Evolutionary conservation across 2,797 vertebrate genomes (phyloP).

Genomic region (Pygocentrus nattereri): DNA sequence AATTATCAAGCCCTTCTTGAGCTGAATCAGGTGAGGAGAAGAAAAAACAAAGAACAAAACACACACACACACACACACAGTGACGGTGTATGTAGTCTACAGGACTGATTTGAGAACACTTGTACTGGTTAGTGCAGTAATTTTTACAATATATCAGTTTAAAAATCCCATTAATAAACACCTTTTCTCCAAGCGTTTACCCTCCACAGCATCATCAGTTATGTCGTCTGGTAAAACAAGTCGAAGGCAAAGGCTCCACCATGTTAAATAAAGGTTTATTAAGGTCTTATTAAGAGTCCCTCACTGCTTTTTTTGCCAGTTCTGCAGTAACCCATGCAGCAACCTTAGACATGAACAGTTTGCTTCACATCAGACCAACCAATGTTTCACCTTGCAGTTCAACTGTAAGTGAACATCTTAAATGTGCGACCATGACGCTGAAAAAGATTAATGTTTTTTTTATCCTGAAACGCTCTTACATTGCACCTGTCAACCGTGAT

Average conservation of each 20-base stretch:
- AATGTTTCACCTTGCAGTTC: conserved; percentile 15
- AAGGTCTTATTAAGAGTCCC: background rate
- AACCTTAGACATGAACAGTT: conserved; percentile 9
- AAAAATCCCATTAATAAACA: background rate
- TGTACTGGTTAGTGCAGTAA: background rate
- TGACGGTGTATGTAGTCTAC: background rate
- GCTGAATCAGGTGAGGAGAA: background rate
- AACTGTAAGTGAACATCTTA: background rate
- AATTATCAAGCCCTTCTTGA: conserved; percentile 1
- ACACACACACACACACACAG: too few relatives aligned
- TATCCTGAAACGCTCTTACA: conserved; percentile 51
- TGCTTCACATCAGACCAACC: background rate
- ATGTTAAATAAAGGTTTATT: background rate
- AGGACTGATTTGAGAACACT: background rate
- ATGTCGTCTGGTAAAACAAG: background rate
- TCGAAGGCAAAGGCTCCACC: background rate
- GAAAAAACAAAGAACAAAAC: too few relatives aligned
- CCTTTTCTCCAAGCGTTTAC: background rate
- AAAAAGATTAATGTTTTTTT: conserved; percentile 18
- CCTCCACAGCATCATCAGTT: background rate
- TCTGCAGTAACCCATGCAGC: background rate
- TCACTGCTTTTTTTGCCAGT: background rate
- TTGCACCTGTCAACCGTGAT: conserved; percentile 70
- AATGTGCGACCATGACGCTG: conserved; percentile 7
- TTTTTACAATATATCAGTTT: background rate